A percentile compares a stretch with the other conserved stretches of the same genome.
These are phyloP conservation scores for Atrichornis clamosus DNA, from an alignment of 2,113 vertebrate species.

Conservation along the genomic window DNA sequence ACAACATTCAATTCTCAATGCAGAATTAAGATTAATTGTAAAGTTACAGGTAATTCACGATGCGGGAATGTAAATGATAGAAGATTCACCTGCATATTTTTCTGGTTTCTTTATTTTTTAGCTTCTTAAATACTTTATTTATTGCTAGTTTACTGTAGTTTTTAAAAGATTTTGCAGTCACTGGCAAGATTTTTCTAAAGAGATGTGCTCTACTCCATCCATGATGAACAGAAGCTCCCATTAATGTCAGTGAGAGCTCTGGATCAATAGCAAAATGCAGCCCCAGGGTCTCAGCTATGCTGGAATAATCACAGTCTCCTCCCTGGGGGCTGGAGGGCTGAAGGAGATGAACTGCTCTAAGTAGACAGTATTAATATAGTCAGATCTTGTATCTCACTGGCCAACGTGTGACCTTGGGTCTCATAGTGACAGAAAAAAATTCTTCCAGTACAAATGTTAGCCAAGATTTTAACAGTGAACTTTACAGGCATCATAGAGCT, in stretches of 20 bases:
- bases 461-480: background rate
- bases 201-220: background rate
- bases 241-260: background rate
- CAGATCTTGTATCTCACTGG: background rate
- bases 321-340: background rate
- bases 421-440: background rate
- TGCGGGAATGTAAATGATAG: background rate
- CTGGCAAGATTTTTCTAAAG: background rate
- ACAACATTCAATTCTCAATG: background rate
- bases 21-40: background rate
- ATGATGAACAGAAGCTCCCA: background rate
- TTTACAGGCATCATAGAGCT: background rate
- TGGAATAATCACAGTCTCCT: background rate
- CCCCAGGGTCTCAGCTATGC: background rate
- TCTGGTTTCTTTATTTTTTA: background rate
- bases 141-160: background rate
- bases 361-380: background rate
- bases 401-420: background rate
- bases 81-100: background rate
- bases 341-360: background rate
- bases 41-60: background rate
- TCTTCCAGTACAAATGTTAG: background rate
- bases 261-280: background rate
- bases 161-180: background rate
- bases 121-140: background rate